phyloP scores from a whole-genome alignment of 2,888 invertebrate species.

The Acleris laterana region DNA sequence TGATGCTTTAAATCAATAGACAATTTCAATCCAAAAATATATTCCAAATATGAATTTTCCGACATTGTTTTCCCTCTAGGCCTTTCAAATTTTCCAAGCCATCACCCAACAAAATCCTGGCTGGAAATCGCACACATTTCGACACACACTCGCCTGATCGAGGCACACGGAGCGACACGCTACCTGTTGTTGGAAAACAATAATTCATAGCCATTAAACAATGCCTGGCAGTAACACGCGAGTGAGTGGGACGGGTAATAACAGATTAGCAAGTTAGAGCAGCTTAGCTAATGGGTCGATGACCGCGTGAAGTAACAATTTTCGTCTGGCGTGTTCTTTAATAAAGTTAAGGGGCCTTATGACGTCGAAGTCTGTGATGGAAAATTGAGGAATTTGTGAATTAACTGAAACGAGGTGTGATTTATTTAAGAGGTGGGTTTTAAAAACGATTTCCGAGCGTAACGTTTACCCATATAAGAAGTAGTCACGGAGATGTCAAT shows the following conservation, averaged over 20 bases:
- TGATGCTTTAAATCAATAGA: neutral
- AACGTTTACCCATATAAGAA: too few species aligned
- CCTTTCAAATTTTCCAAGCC: conserved; percentile 23
- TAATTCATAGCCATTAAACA: conserved; percentile 50
- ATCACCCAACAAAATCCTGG: conserved; percentile 22
- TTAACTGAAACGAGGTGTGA: conserved; percentile 10
- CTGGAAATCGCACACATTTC: conserved; percentile 18
- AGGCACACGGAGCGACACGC: conserved; percentile 13
- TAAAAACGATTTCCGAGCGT: neutral
- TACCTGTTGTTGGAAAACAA: conserved; percentile 50
- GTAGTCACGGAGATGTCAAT: too few species aligned
- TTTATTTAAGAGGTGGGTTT: conserved; percentile 1
- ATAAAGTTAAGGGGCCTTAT: conserved; percentile 35
- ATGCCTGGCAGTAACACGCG: conserved; percentile 50
- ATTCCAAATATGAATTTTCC: conserved; percentile 9
- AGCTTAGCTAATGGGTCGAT: conserved; percentile 52
- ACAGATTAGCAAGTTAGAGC: conserved; percentile 47
- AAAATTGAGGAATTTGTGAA: conserved; percentile 20
- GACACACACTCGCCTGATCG: conserved; percentile 7
- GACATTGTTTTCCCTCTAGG: neutral
- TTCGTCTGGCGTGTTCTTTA: conserved; percentile 41
- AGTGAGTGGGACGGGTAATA: conserved; percentile 46
- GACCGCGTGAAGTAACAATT: conserved; percentile 50
- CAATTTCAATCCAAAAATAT: neutral
- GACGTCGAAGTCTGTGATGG: conserved; percentile 20